phyloP scores from a whole-genome alignment of 2,797 vertebrate genomes.

The Pelochelys cantorii region DNA sequence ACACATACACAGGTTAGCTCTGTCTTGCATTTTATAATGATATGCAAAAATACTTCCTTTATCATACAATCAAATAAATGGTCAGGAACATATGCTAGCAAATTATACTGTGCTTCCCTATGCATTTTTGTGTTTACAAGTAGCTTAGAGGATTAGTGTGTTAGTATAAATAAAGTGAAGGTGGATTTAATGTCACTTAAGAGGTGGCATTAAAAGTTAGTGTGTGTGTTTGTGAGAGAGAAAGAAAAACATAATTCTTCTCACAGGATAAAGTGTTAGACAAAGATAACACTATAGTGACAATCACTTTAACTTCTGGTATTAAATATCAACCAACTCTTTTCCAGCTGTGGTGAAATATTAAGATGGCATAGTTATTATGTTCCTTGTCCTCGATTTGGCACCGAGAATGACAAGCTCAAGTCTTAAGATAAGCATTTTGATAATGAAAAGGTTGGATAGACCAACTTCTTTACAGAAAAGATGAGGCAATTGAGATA shows the following conservation, averaged over 20 bases:
- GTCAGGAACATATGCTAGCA: background rate
- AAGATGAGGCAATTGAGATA: background rate
- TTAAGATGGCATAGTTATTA: background rate
- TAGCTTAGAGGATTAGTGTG: background rate
- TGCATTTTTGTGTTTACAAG: background rate
- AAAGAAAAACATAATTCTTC: background rate
- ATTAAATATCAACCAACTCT: background rate
- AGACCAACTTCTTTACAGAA: background rate
- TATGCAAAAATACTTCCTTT: conserved; percentile 29
- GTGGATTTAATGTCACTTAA: background rate
- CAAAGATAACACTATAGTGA: background rate
- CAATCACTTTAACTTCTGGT: background rate
- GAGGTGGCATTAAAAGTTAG: background rate
- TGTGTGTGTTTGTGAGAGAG: background rate
- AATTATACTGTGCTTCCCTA: background rate
- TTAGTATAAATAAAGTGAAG: background rate
- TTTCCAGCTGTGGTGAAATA: background rate
- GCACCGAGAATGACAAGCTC: background rate
- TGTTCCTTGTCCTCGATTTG: background rate
- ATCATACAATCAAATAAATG: background rate
- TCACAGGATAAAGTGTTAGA: background rate
- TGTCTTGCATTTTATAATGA: background rate
- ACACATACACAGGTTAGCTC: background rate
- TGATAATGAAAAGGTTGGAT: background rate
- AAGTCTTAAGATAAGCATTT: background rate